Evolutionary conservation across 2,888 invertebrate species (phyloP), one percentile per base, ranked within the genome.

Genomic region (Amorpha juglandis): DNA sequence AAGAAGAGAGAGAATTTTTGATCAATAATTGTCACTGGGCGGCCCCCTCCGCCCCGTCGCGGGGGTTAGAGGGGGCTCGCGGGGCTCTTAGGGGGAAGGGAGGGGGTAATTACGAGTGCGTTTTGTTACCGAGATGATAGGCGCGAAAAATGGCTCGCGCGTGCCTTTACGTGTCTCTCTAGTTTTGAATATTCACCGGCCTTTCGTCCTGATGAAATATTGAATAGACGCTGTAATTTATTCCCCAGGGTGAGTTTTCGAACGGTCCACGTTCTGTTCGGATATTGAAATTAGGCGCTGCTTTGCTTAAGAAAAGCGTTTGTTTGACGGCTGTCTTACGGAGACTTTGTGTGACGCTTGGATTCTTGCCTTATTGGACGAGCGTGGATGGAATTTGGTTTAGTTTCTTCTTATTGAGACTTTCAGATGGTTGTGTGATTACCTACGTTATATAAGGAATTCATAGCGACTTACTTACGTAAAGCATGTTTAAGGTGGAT

Each of bases 21-120:
- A 95, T 95, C 95, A 94, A 95, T 95, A 95, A 95, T 95, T 95
- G 95, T 95, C 95, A 95, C 94, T 94, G 94, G 93, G 93, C 91
- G 92, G 91, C 87, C 84, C 86, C 80, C 86, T 80, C 78, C 81
- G 77, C 80, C 19, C 80, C 81, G 73, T 72, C 72, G 73, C 70
- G 70, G 68, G 78, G 76, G 73, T 74, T 50, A 50, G 74, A 68
- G 65, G 72, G 69, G 72, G 69, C 75, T 75, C 71, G 76, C 79
- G 75, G 79, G 77, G 75, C 68, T 73, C 76, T 77, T 77, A 80
- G 79, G 72, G 80, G 77, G 4, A 75, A 77, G 78, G 78, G 79
- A 80, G 90, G 90, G 91, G 92, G 92, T 92, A 92, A 93, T 92
- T 92, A 92, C 92, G 91, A 93, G 92, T 93, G 92, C 92, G 92